These are phyloP conservation scores for Dicroscelio sp. DNA, from an alignment of 2,888 invertebrate genomes.

Conservation along the genomic window DNA sequence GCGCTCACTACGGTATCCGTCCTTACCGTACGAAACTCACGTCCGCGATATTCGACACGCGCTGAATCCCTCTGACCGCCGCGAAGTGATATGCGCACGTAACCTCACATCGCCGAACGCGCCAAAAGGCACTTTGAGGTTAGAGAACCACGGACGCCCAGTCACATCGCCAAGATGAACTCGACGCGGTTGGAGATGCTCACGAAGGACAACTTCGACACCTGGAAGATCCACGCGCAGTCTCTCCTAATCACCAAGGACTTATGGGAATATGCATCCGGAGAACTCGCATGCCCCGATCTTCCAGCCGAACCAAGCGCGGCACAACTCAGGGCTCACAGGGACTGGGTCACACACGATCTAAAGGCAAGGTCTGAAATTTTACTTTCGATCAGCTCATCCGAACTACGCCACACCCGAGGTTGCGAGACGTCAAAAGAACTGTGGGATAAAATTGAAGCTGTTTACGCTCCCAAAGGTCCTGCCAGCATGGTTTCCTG, in stretches of 20 bases:
- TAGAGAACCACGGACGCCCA: too few relatives aligned
- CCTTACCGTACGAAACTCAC: too few relatives aligned
- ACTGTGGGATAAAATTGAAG: conserved; percentile 54
- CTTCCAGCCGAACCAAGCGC: neutral
- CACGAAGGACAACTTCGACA: too few relatives aligned
- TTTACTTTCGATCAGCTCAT: conserved; percentile 45
- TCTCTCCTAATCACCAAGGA: conserved; percentile 78
- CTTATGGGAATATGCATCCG: conserved; percentile 74
- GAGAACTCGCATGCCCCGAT: neutral
- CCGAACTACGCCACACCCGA: conserved; percentile 44
- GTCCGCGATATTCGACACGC: too few relatives aligned
- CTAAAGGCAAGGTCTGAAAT: conserved; percentile 47
- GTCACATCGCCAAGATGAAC: too few relatives aligned
- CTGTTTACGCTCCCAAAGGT: conserved; percentile 48
- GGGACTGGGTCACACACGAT: conserved; percentile 12
- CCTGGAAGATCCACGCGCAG: conserved; percentile 76
- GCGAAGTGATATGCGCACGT: too few relatives aligned
- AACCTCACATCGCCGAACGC: too few relatives aligned
- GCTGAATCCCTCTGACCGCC: too few relatives aligned
- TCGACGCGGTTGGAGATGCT: conserved; percentile 1
- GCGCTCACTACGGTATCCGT: too few relatives aligned
- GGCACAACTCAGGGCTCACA: neutral
- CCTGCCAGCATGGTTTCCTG: conserved; percentile 49
- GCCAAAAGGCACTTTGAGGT: too few relatives aligned
- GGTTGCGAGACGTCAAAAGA: conserved; percentile 51